Percentiles rank a stretch among this genome's conserved stretches.
Evolutionary conservation across 2,888 invertebrate genomes (phyloP).

Genomic region (Aricia artaxerxes): DNA sequence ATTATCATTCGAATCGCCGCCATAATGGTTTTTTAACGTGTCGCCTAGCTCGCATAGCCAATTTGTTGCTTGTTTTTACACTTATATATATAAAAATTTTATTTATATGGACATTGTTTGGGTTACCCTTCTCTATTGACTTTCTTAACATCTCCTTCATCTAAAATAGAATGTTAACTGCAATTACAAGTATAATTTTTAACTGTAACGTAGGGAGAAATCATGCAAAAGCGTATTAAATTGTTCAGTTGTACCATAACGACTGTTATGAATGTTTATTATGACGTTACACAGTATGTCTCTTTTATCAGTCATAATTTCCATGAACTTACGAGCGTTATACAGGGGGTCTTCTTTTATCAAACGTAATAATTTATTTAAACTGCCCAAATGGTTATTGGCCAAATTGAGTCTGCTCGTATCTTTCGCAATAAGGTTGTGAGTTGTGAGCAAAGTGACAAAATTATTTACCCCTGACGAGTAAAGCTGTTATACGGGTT

Average conservation of each 20-base stretch:
- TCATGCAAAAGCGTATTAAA: not conserved
- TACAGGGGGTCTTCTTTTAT: constrained; percentile 28
- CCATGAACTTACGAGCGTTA: not conserved
- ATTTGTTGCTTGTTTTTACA: constrained; percentile 14
- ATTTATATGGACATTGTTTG: not conserved
- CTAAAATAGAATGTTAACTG: not conserved
- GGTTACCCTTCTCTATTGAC: not conserved
- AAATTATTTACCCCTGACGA: constrained; percentile 31
- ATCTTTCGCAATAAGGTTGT: constrained; percentile 23
- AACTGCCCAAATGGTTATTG: constrained; percentile 10
- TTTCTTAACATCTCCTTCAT: not conserved
- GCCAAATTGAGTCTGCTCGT: not conserved
- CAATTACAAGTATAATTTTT: not conserved
- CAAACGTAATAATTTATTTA: constrained; percentile 21
- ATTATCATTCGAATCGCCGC: constrained; percentile 22
- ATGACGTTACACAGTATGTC: constrained; percentile 19
- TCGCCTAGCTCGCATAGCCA: constrained; percentile 4
- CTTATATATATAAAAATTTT: not conserved
- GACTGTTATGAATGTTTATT: not conserved
- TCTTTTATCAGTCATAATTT: constrained; percentile 1
- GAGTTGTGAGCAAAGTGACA: constrained; percentile 20
- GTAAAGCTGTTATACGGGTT: not conserved
- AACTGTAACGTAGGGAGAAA: not conserved
- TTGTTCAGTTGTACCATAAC: not conserved
- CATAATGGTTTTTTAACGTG: constrained; percentile 12